These are phyloP conservation scores for Sicus ferrugineus DNA, from an alignment of 2,888 invertebrate species.

Conservation along the genomic window DNA sequence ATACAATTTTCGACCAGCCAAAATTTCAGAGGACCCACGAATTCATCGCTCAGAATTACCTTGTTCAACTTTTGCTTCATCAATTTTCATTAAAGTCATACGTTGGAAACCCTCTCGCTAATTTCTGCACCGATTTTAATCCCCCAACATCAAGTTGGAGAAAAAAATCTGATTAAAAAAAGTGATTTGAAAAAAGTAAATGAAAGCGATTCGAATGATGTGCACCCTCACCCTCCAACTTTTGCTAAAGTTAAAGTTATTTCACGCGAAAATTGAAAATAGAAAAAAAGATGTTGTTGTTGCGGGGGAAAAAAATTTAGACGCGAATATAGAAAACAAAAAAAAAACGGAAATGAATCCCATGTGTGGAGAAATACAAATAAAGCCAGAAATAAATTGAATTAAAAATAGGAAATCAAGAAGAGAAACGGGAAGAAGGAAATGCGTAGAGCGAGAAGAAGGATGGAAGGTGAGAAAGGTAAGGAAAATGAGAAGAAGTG, in stretches of 20 bases:
- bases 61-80: constrained; percentile 61
- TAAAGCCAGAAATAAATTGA: constrained; percentile 64
- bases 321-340: constrained; percentile 30
- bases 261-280: constrained; percentile 32
- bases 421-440: neutral
- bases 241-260: constrained; percentile 24
- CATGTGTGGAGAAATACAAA: constrained; percentile 64
- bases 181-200: constrained; percentile 25
- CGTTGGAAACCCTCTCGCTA: neutral
- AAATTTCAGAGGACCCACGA: constrained; percentile 43
- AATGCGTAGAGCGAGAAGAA: neutral
- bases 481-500: neutral
- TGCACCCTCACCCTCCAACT: neutral
- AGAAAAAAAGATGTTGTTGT: constrained; percentile 30
- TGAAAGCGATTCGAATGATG: neutral
- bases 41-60: constrained; percentile 63
- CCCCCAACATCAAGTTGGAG: neutral
- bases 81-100: constrained; percentile 61
- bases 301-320: constrained; percentile 27
- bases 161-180: too few relatives aligned
- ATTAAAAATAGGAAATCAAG: constrained; percentile 56
- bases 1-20: too few relatives aligned
- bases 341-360: constrained; percentile 53
- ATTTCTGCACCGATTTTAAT: constrained; percentile 28
- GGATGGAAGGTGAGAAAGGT: neutral